Evolutionary conservation across 2,888 invertebrate species (phyloP), one percentile per base, ranked within the genome.

Genomic region (Camptogramma bilineatum): DNA sequence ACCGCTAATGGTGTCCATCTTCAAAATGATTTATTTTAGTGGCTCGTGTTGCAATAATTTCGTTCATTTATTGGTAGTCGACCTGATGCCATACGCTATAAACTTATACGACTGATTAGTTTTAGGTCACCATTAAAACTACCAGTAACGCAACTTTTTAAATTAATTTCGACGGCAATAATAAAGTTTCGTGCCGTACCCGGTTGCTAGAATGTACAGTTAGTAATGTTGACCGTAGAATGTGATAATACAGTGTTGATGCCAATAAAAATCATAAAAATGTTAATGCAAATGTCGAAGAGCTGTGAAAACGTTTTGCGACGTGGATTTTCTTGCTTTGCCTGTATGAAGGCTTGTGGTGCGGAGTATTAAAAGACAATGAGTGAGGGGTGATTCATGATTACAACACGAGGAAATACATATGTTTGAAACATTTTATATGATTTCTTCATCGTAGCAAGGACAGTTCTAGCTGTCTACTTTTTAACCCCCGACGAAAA

Each of bases 61-160:
- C 8, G 42, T 59, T 50, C 31, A 52, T 58, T 66, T 68, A 64
- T 53, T 50, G 31, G 44, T 50, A 59, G 57, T 47, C 42, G 24
- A 59, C 31, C 24, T 48, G 57, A 53, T 63, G 28, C 21, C 51
- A 28, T 47, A 46, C 31, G 63, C 44, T 60, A 65, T 67, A 69
- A 71, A 71, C 47, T 62, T 68, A 67, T 70, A 70, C 58, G 57
- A 62, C 66, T 70, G 64, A 70, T 66, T 66, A 65, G 50, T 67
- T 68, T 67, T 55, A 58, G 69, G 65, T 67, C 65, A 61, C 53
- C 59, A 47, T 63, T 56, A 63, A 65, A 64, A 59, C 51, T 54
- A 67, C 69, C 47, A 53, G 73, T 73, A 70, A 69, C 60, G 57
- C 73, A 67, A 71, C 70, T 71, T 71, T 70, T 72, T 69, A 64